phyloP scores from a whole-genome alignment of 2,888 invertebrate species.

The Sesia bembeciformis region DNA sequence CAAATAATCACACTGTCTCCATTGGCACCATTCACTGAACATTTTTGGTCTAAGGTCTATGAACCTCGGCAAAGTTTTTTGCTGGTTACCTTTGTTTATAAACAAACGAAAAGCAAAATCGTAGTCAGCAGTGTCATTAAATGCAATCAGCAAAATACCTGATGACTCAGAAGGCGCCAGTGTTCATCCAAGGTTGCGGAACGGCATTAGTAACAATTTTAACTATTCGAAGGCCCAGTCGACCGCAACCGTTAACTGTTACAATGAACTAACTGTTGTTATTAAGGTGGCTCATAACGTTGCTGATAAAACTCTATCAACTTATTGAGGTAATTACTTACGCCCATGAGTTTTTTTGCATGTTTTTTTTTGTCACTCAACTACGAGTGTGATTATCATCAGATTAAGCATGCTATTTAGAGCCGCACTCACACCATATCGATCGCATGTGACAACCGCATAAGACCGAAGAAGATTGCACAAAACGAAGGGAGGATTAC shows the following conservation, averaged over 20 bases:
- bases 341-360: too few species aligned
- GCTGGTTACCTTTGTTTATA: neutral
- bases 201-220: neutral
- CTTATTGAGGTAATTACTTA: neutral
- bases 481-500: too few species aligned
- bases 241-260: slow-evolving; percentile 22
- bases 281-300: slow-evolving; percentile 1
- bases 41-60: too few species aligned
- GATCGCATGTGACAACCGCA: too few species aligned
- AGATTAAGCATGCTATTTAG: too few species aligned
- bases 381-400: too few species aligned
- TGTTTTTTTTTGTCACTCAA: too few species aligned
- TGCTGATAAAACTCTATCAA: neutral
- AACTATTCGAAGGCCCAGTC: slow-evolving; percentile 18
- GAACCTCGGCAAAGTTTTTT: too few species aligned
- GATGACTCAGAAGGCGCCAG: slow-evolving; percentile 20
- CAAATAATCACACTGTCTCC: too few species aligned
- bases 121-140: slow-evolving; percentile 11
- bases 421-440: too few species aligned
- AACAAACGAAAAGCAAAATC: neutral
- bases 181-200: slow-evolving; percentile 22
- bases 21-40: too few species aligned
- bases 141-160: slow-evolving; percentile 17
- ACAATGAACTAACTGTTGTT: slow-evolving; percentile 7
- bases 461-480: too few species aligned